Base-by-base conservation (phyloP, 2,113 vertebrate species). In the Mus pahari region DNA sequence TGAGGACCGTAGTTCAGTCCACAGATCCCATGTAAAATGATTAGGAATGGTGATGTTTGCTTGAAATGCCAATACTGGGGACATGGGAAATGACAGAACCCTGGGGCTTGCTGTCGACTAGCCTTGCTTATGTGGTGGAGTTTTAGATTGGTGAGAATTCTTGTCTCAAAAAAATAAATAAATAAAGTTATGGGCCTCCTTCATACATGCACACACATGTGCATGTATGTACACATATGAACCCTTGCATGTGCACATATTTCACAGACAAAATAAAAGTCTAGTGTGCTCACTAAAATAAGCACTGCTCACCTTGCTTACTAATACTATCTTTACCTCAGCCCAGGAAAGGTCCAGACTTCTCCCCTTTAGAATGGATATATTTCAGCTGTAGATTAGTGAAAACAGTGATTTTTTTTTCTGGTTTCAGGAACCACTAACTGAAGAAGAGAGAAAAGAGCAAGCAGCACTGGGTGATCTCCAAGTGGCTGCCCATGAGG, bases 371-470 rank as follows among this genome's bases (percentile, higher is more conserved):
- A 45, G 24, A 53, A 2, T 48, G 75, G 45, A 42, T 93, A 10
- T 86, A 86, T 96, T 90, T 75, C 81, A 71, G 17, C 31, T 62
- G 19, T 50, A 74, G 28, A 91, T 94, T 70, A 84, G 42, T 92
- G 82, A 94, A 97, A 96, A 50, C 48, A 64, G 10, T 88, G 31
- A 79, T 48, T 10, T 64, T 86, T 36, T 86, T 62, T 94, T 96
- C 94, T 89, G 93, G 1, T 96, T 94, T 97, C 97, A 99, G 99
- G 99, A 99, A 94, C 99, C 99, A 96, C 98, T 99, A 96, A 98
- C 98, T 5, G 99, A 99, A 98, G 99, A 99, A 95, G 98, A 98
- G 96, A 98, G 97, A 90, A 99, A 98, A 82, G 98, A 97, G 95
- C 98, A 98, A 79, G 98, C 98, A 86, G 95, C 95, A 89, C 94